Base-by-base conservation (phyloP, 2,888 invertebrate species). In the Ornithoptera alexandrae region DNA sequence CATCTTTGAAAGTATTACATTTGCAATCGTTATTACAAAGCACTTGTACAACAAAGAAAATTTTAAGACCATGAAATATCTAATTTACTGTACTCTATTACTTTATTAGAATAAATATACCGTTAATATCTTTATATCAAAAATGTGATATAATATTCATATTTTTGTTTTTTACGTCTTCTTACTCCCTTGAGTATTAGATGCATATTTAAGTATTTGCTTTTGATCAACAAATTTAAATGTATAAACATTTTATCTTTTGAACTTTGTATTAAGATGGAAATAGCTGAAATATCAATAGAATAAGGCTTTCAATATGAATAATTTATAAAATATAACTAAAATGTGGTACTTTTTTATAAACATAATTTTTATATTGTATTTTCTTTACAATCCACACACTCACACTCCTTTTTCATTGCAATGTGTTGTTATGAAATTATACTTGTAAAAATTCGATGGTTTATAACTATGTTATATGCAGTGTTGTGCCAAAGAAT, bases 231-330 rank as follows among this genome's bases (percentile, higher is more conserved):
- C 15, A 24, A 30, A 63, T 63, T 53, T 53, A 24, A 56, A 63
- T 63, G 30, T 63, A 18, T 62, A 62, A 63, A 56, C 30, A 56
- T 63, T 30, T 30, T 42, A 65, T 65, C 24, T 46, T 65, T 60
- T 60, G 12, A 60, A 17, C 59, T 60, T 60, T 36, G 24, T 30
- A 30, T 60, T 12, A 30, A 18, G 36, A 60, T 18, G 15, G 59
- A 18, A 18, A 30, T 60, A 18, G 18, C 59, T 30, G 6, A 60
- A 60, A 60, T 60, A 36, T 60, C 53, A 53, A 12, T n/a, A 18
- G 8, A 53, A 12, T n/a, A 18, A 1, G 53, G n/a, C 53, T 53
- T 53, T 53, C 18, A 53, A 53, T n/a, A n/a, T 53, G 53, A 53
- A 53, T 53, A 53, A 53, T 53, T 53, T 18, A 53, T 53, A 53